Percentiles rank a stretch among this genome's conserved stretches.
Evolutionary conservation across 2,888 invertebrate genomes (phyloP).

Genomic region (Dicyrtomina minuta): DNA sequence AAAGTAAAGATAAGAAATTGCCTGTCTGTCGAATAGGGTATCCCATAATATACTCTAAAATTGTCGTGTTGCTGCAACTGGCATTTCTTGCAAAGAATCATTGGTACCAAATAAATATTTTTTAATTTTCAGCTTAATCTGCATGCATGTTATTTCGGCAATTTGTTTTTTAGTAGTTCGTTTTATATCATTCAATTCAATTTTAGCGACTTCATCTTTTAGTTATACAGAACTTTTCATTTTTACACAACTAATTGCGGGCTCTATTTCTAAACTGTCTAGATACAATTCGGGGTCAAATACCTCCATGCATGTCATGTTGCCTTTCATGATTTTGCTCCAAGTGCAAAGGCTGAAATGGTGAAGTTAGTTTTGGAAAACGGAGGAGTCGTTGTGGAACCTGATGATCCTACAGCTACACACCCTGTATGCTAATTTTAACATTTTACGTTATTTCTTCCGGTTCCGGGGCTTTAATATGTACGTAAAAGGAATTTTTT

Average conservation of each 20-base stretch:
- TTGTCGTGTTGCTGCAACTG: slow-evolving; percentile 47
- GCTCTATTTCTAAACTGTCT: too few relatives aligned
- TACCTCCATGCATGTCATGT: slow-evolving; percentile 50
- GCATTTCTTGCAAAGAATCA: slow-evolving; percentile 48
- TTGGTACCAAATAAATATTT: too few relatives aligned
- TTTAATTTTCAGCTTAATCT: too few relatives aligned
- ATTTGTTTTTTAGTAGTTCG: too few relatives aligned
- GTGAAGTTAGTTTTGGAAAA: slow-evolving; percentile 47
- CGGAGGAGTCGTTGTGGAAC: slow-evolving; percentile 70
- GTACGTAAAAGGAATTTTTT: not conserved
- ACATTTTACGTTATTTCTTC: not conserved
- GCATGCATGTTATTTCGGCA: not conserved
- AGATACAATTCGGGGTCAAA: slow-evolving; percentile 45
- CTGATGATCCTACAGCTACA: slow-evolving; percentile 79
- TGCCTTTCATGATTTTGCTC: slow-evolving; percentile 48
- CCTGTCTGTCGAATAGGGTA: slow-evolving; percentile 43
- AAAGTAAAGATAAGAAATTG: slow-evolving; percentile 38
- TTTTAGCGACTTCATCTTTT: too few relatives aligned
- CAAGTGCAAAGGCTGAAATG: slow-evolving; percentile 44
- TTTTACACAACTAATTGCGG: too few relatives aligned
- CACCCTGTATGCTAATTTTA: slow-evolving; percentile 79
- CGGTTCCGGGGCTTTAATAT: not conserved
- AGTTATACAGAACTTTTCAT: too few relatives aligned
- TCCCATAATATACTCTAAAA: slow-evolving; percentile 48
- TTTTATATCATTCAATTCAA: too few relatives aligned